phyloP scores from a whole-genome alignment of 2,113 vertebrate species.

The Oxyura jamaicensis region DNA sequence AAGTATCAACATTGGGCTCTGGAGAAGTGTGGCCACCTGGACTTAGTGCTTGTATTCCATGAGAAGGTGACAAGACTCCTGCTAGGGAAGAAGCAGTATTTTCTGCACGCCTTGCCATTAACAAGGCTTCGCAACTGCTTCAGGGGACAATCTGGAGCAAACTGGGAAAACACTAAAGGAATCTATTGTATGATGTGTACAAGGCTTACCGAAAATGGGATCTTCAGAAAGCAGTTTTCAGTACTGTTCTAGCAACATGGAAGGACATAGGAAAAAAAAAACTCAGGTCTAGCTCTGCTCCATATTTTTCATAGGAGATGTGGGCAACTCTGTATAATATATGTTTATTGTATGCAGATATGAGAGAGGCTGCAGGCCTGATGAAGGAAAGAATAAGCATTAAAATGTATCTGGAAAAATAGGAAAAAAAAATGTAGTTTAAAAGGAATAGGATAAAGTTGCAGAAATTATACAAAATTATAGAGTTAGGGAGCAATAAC shows the following conservation, averaged over 20 bases:
- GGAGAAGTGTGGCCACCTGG: not conserved
- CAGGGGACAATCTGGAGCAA: not conserved
- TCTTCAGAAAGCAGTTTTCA: not conserved
- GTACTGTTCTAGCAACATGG: not conserved
- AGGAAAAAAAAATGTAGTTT: rapidly evolving
- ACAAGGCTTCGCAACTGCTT: not conserved
- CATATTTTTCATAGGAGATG: not conserved
- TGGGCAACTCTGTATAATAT: not conserved
- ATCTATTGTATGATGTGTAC: not conserved
- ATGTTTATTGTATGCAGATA: not conserved
- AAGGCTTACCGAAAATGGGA: not conserved
- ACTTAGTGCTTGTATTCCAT: not conserved
- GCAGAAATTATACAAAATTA: not conserved
- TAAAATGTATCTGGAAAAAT: not conserved
- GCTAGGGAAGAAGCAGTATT: not conserved
- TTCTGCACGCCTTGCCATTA: not conserved
- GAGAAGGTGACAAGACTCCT: not conserved
- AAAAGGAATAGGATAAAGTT: not conserved
- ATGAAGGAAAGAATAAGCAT: not conserved
- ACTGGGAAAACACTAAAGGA: not conserved
- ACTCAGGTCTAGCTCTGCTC: not conserved
- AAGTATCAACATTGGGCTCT: not conserved
- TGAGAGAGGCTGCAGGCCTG: not conserved
- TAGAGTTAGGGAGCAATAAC: not conserved
- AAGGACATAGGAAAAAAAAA: not conserved